Conservation (phyloP, 2,888 invertebrate genomes). For the Pollenia griseotomentosa region DNA sequence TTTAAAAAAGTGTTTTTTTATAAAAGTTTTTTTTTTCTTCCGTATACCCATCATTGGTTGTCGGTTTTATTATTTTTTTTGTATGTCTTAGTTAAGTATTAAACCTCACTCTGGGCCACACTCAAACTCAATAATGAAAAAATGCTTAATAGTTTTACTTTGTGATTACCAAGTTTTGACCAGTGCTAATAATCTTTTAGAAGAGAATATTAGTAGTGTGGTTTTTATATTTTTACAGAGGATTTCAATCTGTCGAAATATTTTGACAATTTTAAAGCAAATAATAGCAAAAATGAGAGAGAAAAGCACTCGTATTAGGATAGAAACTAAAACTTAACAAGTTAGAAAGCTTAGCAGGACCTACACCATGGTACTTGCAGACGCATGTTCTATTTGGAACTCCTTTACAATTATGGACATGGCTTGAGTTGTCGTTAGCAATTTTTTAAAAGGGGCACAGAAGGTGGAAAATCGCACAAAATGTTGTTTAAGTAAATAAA, state of each 20-base stretch:
- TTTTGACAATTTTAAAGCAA: conserved; percentile 50
- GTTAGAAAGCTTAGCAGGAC: too few relatives aligned
- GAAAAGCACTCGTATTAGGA: too few relatives aligned
- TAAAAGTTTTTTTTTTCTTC: background rate
- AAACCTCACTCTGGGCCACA: conserved; percentile 48
- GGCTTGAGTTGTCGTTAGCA: too few relatives aligned
- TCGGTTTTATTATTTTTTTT: background rate
- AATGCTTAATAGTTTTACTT: conserved; percentile 46
- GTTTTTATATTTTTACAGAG: conserved; percentile 25
- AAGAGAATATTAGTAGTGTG: conserved; percentile 57
- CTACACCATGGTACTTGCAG: too few relatives aligned
- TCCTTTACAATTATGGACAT: too few relatives aligned
- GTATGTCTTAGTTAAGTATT: conserved; percentile 24
- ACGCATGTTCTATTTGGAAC: too few relatives aligned
- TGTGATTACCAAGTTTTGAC: conserved; percentile 61
- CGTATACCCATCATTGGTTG: conserved; percentile 9
- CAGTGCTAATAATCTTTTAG: conserved; percentile 59
- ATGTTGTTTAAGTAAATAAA: too few relatives aligned
- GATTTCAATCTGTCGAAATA: conserved; percentile 33
- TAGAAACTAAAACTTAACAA: too few relatives aligned
- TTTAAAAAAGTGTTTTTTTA: background rate
- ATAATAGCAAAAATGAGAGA: background rate
- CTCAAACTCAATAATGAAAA: conserved; percentile 19
- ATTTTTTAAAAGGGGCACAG: too few relatives aligned
- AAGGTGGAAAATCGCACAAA: too few relatives aligned